A percentile compares a stretch with the other conserved stretches of the same genome.
phyloP scores from a whole-genome alignment of 2,113 vertebrate genomes.

The Epinephelus cyanopodus region DNA sequence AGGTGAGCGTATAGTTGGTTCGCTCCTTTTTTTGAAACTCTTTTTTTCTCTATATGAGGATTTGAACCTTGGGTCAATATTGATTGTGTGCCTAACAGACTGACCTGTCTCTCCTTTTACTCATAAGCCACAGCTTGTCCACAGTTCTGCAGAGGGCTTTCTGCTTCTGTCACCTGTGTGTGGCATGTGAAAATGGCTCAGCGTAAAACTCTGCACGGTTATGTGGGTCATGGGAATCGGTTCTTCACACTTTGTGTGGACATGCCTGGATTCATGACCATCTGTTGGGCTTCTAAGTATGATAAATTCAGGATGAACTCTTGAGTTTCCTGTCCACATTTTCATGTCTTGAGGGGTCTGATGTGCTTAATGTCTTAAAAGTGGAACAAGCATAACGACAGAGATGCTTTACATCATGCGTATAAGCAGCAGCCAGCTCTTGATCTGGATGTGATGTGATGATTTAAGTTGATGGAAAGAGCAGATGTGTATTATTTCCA shows the following conservation, averaged over 20 bases:
- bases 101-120: neutral
- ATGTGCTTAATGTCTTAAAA: conserved; percentile 9
- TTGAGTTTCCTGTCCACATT: neutral
- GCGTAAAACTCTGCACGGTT: neutral
- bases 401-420: neutral
- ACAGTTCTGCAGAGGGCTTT: conserved; percentile 9
- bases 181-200: conserved; percentile 58
- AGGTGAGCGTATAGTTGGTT: conserved; percentile 9
- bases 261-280: neutral
- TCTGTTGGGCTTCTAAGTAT: neutral
- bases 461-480: neutral
- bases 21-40: neutral
- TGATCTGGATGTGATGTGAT: neutral
- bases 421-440: neutral
- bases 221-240: conserved; percentile 41
- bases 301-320: neutral
- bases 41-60: conserved; percentile 14
- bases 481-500: neutral
- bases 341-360: conserved; percentile 12
- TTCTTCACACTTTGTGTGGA: conserved; percentile 43
- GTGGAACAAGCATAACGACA: neutral
- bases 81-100: conserved; percentile 37
- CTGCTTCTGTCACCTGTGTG: conserved; percentile 58
- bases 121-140: conserved; percentile 8
- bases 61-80: conserved; percentile 56